Evolutionary conservation across 2,113 vertebrate genomes (phyloP).

Genomic region (Castor canadensis): DNA sequence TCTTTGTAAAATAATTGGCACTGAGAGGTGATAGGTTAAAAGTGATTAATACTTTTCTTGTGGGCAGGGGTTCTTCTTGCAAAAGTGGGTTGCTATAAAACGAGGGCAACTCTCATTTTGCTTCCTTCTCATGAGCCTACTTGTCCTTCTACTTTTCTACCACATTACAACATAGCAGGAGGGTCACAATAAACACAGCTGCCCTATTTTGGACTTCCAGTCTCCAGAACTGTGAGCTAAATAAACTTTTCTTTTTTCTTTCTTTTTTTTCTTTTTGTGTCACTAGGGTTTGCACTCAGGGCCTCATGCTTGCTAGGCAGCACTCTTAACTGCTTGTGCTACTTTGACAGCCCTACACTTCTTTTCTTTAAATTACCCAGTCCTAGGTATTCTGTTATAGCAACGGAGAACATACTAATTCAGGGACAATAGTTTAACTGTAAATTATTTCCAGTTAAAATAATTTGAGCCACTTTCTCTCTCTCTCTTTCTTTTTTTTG

Average conservation of each 20-base stretch:
- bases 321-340: too few relatives aligned
- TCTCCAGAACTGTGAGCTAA: not conserved
- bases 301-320: too few relatives aligned
- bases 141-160: not conserved
- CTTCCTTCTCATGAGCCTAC: not conserved
- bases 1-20: not conserved
- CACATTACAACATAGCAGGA: not conserved
- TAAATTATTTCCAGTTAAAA: conserved; percentile 22
- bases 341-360: too few relatives aligned
- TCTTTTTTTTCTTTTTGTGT: too few relatives aligned
- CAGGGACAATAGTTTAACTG: not conserved
- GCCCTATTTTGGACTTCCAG: not conserved
- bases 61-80: not conserved
- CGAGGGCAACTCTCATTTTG: not conserved
- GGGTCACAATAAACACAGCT: not conserved
- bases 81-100: not conserved
- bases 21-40: too few relatives aligned
- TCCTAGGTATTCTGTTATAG: not conserved
- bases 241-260: too few relatives aligned
- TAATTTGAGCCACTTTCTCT: not conserved
- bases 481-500: too few relatives aligned
- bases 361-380: not conserved
- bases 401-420: not conserved
- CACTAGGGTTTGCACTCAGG: too few relatives aligned
- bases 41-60: too few relatives aligned